Evolutionary conservation across 2,113 vertebrate species (phyloP).

Genomic region (Xiphias gladius): DNA sequence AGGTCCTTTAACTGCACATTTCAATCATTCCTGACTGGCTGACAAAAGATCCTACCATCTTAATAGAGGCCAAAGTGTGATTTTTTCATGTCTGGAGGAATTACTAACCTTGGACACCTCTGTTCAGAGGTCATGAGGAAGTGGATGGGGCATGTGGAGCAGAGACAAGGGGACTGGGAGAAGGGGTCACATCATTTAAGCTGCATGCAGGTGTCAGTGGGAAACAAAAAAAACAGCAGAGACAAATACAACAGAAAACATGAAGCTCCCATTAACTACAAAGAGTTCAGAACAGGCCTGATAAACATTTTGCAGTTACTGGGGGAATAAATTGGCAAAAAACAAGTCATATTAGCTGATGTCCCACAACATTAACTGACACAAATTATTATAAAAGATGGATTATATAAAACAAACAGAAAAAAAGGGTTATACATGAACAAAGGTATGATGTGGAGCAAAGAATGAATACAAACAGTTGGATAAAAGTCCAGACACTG

Average conservation of each 20-base stretch:
- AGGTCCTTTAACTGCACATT: conserved; percentile 1
- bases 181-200: conserved; percentile 70
- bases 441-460: conserved; percentile 7
- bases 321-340: background rate
- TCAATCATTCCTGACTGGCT: background rate
- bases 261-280: conserved; percentile 22
- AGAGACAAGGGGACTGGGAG: conserved; percentile 76
- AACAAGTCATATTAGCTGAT: conserved; percentile 8
- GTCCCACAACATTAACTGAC: background rate
- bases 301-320: conserved; percentile 23
- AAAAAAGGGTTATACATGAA: background rate
- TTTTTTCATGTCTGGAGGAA: conserved; percentile 24
- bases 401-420: conserved; percentile 10
- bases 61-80: conserved; percentile 5
- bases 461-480: background rate
- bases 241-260: conserved; percentile 40
- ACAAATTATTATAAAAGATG: background rate
- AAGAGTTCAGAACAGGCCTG: background rate
- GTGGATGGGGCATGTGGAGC: conserved; percentile 78
- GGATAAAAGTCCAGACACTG: background rate
- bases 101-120: conserved; percentile 81
- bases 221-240: conserved; percentile 34
- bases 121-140: conserved; percentile 80
- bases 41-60: background rate
- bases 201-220: conserved; percentile 73